Base-by-base conservation (phyloP, 2,888 invertebrate species). In the Hecatera dysodea region DNA sequence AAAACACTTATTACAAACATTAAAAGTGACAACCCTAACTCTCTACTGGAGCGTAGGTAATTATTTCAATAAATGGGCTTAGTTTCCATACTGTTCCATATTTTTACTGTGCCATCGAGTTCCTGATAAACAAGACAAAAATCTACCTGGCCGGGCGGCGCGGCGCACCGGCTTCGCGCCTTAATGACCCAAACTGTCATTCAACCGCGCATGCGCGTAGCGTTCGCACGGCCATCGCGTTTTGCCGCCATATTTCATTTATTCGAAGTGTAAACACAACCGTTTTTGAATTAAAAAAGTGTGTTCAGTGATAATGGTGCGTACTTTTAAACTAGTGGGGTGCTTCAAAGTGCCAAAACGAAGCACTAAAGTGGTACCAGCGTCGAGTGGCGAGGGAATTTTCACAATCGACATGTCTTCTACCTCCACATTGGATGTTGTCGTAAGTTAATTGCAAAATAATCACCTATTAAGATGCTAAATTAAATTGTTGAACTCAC, bases 401-500 rank as follows among this genome's bases (percentile, higher is more conserved):
- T 95, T 89, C 75, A 94, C 94, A 56, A 94, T 95, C 44, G 94
- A 90, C 72, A 91, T 93, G 93, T 93, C 93, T 7, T 93, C 93
- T 59, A 92, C 93, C 15, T 92, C 93, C 9, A 95, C 95, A 12
- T 81, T 96, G 86, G 95, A 95, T 87, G 90, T 95, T 52, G 90
- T 91, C 48, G 95, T 94, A 88, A 93, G 94, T 93, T 79, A 80
- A 79, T 79, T 73, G 70, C 76, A 80, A 85, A 80, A 74, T 81
- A 75, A 81, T 73, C 24, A 73, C 44, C 59, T 68, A 68, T 64
- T 77, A 77, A 0, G 33, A 39, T 15, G 46, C 70, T 44, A 73
- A 72, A 70, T 71, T 66, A 67, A 68, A 74, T 29, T 22, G 60
- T 72, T 53, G 22, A 39, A 50, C 44, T 60, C 29, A 15, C 39